Conservation (phyloP, 2,797 vertebrate genomes). For the Sphaeramia orbicularis region DNA sequence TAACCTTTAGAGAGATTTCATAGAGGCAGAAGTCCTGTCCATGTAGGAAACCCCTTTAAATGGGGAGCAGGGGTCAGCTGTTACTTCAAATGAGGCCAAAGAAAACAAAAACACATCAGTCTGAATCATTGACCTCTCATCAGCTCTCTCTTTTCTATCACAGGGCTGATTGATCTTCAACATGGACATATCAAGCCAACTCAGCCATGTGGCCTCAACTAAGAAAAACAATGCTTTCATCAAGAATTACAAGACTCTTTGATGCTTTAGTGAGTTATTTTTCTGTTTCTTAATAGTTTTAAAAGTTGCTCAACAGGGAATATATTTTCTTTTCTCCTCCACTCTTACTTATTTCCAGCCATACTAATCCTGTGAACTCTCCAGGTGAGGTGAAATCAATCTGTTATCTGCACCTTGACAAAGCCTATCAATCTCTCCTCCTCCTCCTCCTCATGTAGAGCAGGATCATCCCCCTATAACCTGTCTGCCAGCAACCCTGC, state of each 20-base stretch:
- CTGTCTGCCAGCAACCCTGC: conserved; percentile 55
- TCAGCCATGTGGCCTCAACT: conserved; percentile 35
- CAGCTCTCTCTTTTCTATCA: conserved; percentile 49
- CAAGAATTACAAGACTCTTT: background rate
- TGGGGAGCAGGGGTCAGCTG: conserved; percentile 60
- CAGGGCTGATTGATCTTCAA: conserved; percentile 36
- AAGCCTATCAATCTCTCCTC: conserved; percentile 46
- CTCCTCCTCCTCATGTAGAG: conserved; percentile 42
- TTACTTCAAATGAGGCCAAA: conserved; percentile 51
- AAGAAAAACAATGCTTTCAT: conserved; percentile 16
- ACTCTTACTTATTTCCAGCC: background rate
- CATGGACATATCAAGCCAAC: conserved; percentile 6
- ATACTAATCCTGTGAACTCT: conserved; percentile 26
- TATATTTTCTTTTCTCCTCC: background rate
- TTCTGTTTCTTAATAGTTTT: background rate
- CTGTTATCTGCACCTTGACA: conserved; percentile 37
- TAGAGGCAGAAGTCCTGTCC: conserved; percentile 12
- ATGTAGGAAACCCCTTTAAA: conserved; percentile 48
- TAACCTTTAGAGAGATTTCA: conserved; percentile 25
- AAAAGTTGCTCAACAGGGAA: background rate
- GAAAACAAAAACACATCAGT: conserved; percentile 73
- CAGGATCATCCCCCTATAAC: conserved; percentile 46
- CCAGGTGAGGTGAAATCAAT: conserved; percentile 21
- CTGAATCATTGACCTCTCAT: conserved; percentile 43
- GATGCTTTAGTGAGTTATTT: background rate